These are phyloP conservation scores for Quadroppia sp. DNA, from an alignment of 2,888 invertebrate species.

Conservation along the genomic window DNA sequence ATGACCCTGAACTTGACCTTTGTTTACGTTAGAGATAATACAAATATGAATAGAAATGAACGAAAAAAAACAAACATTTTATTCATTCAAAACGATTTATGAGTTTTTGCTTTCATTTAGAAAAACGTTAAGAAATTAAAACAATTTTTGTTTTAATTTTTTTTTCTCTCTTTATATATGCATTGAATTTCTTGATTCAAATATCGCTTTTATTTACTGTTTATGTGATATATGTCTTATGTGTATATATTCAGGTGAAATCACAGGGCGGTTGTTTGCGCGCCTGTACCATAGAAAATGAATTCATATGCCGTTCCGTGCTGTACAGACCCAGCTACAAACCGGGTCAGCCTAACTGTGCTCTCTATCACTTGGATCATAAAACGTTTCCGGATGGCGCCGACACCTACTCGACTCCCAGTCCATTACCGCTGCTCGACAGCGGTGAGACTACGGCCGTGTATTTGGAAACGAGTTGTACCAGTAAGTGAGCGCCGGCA, in stretches of 20 bases:
- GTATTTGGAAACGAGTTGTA: conserved; percentile 85
- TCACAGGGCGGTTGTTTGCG: conserved; percentile 81
- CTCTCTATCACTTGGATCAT: conserved; percentile 85
- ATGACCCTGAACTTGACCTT: conserved; percentile 46
- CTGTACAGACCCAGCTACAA: conserved; percentile 53
- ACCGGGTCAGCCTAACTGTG: conserved; percentile 72
- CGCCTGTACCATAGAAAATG: conserved; percentile 86
- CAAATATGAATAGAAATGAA: too few relatives aligned
- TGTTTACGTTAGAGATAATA: too few relatives aligned
- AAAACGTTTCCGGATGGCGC: conserved; percentile 87
- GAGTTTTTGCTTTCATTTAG: too few relatives aligned
- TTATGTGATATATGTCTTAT: too few relatives aligned
- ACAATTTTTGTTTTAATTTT: not conserved
- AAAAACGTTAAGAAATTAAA: too few relatives aligned
- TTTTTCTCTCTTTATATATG: too few relatives aligned
- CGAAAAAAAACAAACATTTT: too few relatives aligned
- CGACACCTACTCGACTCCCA: conserved; percentile 66
- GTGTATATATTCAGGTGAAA: conserved; percentile 61
- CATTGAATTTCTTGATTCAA: too few relatives aligned
- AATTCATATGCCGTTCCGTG: conserved; percentile 82
- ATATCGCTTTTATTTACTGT: not conserved
- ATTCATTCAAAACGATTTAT: too few relatives aligned
- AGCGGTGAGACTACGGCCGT: conserved; percentile 83
- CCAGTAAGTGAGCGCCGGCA: conserved; percentile 64
- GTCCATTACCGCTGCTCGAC: conserved; percentile 81